These are phyloP conservation scores for Hestina assimilis DNA, from an alignment of 1,140 invertebrate species.

Conservation along the genomic window DNA sequence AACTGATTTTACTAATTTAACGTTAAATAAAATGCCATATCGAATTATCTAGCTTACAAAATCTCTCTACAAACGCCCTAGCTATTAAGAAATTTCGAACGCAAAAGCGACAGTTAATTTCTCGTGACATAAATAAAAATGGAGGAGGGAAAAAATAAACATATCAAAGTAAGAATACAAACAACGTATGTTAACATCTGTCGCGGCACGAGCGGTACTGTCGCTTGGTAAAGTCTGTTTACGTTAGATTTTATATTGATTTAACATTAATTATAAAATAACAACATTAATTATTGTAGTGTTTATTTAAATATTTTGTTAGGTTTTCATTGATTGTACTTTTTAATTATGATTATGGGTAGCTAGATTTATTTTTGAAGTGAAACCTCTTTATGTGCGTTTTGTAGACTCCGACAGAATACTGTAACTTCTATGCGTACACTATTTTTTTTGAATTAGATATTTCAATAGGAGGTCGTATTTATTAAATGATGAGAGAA, in stretches of 20 bases:
- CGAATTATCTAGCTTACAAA: slow-evolving; percentile 10
- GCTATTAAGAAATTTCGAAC: slow-evolving; percentile 54
- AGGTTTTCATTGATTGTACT: too few relatives aligned
- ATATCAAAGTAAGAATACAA: slow-evolving; percentile 73
- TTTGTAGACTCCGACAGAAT: too few relatives aligned
- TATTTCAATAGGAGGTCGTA: too few relatives aligned
- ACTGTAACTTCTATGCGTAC: too few relatives aligned
- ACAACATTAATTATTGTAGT: too few relatives aligned
- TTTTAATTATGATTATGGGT: too few relatives aligned
- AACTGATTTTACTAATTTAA: background rate
- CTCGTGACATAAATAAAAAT: slow-evolving; percentile 72
- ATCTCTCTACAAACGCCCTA: slow-evolving; percentile 25
- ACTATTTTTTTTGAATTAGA: too few relatives aligned
- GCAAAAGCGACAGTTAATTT: slow-evolving; percentile 60
- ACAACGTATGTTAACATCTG: slow-evolving; percentile 76
- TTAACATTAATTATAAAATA: too few relatives aligned
- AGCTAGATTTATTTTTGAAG: too few relatives aligned
- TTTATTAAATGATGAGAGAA: too few relatives aligned
- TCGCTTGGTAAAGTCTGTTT: slow-evolving; percentile 18
- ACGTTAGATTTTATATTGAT: background rate
- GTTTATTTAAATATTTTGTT: too few relatives aligned
- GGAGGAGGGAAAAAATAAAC: slow-evolving; percentile 65
- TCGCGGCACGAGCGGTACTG: slow-evolving; percentile 58
- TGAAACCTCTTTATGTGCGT: too few relatives aligned
- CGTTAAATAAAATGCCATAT: slow-evolving; percentile 14